Base-by-base conservation (phyloP, 2,797 vertebrate species). In the Diplodus puntazzo region DNA sequence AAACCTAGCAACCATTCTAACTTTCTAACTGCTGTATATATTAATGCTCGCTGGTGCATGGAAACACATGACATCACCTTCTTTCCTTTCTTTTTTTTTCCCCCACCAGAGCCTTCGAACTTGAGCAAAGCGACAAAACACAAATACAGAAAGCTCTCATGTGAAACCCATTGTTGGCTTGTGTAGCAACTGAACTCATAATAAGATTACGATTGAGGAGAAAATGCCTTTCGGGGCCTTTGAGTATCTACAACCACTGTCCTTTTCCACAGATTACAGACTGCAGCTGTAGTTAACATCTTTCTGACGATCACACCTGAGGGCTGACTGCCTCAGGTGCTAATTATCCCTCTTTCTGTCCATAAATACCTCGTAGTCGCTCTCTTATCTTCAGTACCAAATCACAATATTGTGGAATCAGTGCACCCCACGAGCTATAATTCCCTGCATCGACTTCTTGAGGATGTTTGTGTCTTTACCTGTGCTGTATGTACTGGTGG, bases 301-400 rank as follows among this genome's bases (percentile, higher is more conserved):
- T 74, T 66, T 64, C 2, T 76, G 34, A 73, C 83, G 77, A 82
- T 88, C 78, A 84, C 83, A 79, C 86, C 85, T 81, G 69, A 76
- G 62, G 73, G 65, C 77, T 78, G 67, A 82, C 83, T 85, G 63
- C 16, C 10, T 39, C 39, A 83, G 81, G 78, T 77, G 78, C 67
- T 89, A 88, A 91, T 93, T 90, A 88, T 83, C 73, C 76, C 65
- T 80, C 72, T 75, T 82, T 91, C 83, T 88, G 76, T 71, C 85
- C 78, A 85, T 84, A 87, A 90, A 90, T 87, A 87, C 58, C 80
- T 80, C 68, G 70, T 87, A 85, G 88, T 85, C 75, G 87, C 85
- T 27, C 70, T 62, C 53, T 77, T 70, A 85, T 88, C 82, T 75
- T 70, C 73, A 69, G 66, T 77, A 61, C 59, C 57, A 73, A 80